Evolutionary conservation across 2,888 invertebrate species (phyloP), one percentile per base, ranked within the genome.

Genomic region (Apamea crenata): DNA sequence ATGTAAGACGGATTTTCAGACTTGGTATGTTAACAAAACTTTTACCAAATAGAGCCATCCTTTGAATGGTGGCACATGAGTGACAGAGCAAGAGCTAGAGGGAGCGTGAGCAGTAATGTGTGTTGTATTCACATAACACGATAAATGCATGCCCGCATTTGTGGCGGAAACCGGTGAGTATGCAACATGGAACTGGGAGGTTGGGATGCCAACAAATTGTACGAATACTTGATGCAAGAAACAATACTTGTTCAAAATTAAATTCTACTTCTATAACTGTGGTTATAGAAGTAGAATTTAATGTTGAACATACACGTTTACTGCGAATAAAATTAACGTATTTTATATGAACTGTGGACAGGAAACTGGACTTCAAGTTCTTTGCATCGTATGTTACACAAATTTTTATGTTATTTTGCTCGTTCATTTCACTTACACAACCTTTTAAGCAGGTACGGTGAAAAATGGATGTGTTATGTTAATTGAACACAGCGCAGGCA

Each of bases 151-250:
- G 25, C n/a, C 50, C n/a, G 53, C 63, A 74, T 74, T 44, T 65
- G 63, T 65, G 36, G 75, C 68, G 50, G 65, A 74, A 71, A 86
- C 63, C 70, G 56, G 56, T 68, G 50, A 78, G 74, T 61, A 78
- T 84, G 74, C 71, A 61, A 68, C 67, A 65, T 61, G 66, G 53
- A 65, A 21, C 65, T 5, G 40, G 32, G 40, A 70, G 72, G 40
- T 63, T 50, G 53, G 69, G 65, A 77, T 65, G 59, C 74, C 78
- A 47, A 71, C 71, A 74, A 71, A 63, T 83, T 68, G 36, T 50
- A 18, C 29, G 32, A 71, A 74, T 66, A 65, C 84, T 71, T 74
- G 50, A 66, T 53, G 59, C 25, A 63, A 36, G 32, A 83, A 71
- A n/a, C n/a, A n/a, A n/a, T n/a, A n/a, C n/a, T n/a, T n/a, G n/a